These are phyloP conservation scores for Spizella passerina DNA, from an alignment of 2,797 vertebrate genomes.

Conservation along the genomic window DNA sequence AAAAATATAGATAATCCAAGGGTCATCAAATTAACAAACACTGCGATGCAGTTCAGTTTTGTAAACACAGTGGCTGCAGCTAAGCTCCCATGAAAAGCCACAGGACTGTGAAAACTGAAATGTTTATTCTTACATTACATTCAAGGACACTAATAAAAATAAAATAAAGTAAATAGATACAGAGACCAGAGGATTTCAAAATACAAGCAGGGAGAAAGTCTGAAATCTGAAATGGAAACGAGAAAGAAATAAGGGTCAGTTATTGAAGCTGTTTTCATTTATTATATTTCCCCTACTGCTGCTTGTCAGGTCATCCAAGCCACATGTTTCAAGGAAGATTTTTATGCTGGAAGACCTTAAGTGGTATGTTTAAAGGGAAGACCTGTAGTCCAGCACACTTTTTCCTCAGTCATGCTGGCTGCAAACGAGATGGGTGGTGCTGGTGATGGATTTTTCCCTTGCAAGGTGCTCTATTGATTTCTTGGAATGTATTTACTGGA, in stretches of 20 bases:
- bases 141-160: constrained; percentile 10
- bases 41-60: not conserved
- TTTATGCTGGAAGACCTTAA: not conserved
- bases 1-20: not conserved
- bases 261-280: not conserved
- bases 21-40: constrained; percentile 24
- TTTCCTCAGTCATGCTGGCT: not conserved
- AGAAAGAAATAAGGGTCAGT: not conserved
- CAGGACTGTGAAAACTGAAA: not conserved
- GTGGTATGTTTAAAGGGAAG: not conserved
- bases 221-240: not conserved
- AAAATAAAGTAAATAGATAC: not conserved
- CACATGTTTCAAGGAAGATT: not conserved
- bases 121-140: constrained; percentile 42
- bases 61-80: constrained; percentile 21
- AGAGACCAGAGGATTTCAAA: not conserved
- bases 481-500: not conserved
- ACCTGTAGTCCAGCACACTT: not conserved
- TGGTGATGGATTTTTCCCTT: not conserved
- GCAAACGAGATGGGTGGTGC: not conserved
- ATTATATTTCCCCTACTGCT: not conserved
- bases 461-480: not conserved
- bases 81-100: constrained; percentile 33
- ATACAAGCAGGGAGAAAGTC: not conserved
- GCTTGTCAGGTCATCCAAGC: not conserved